These are phyloP conservation scores for Istiophorus platypterus DNA, from an alignment of 2,113 vertebrate genomes.

Conservation along the genomic window DNA sequence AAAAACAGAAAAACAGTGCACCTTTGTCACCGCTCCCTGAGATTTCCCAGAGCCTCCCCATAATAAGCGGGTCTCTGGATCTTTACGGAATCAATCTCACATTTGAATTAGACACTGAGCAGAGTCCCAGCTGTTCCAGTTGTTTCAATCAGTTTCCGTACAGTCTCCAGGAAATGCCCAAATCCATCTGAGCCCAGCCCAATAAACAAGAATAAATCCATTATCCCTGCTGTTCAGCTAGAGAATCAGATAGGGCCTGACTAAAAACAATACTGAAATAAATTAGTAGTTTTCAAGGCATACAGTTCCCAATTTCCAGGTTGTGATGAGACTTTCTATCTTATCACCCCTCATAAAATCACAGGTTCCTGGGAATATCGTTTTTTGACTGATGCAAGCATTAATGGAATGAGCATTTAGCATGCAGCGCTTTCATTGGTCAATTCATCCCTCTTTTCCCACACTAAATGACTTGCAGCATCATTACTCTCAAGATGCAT, in stretches of 20 bases:
- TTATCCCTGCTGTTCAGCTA: conserved; percentile 54
- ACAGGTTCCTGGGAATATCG: conserved; percentile 3
- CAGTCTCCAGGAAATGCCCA: conserved; percentile 62
- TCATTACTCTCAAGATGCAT: not conserved
- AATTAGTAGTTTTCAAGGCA: conserved; percentile 41
- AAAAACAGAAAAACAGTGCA: conserved; percentile 24
- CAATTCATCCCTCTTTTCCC: not conserved
- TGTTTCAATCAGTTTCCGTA: conserved; percentile 43
- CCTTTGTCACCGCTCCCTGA: conserved; percentile 28
- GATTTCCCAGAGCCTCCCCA: conserved; percentile 50
- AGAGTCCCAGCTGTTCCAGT: conserved; percentile 35
- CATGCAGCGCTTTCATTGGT: not conserved
- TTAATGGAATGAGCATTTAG: conserved; percentile 9
- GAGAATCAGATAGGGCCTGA: conserved; percentile 33
- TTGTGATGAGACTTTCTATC: conserved; percentile 18
- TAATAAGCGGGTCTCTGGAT: conserved; percentile 43
- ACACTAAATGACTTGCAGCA: not conserved
- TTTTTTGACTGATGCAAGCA: conserved; percentile 3
- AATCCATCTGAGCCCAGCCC: conserved; percentile 55
- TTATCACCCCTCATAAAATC: conserved; percentile 12
- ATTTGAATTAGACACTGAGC: conserved; percentile 20
- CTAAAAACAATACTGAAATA: conserved; percentile 27
- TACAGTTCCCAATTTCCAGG: conserved; percentile 33
- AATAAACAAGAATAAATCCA: conserved; percentile 66
- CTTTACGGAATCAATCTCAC: conserved; percentile 22